Base-by-base conservation (phyloP, 2,888 invertebrate species). In the Caenorhabditis sp. region DNA sequence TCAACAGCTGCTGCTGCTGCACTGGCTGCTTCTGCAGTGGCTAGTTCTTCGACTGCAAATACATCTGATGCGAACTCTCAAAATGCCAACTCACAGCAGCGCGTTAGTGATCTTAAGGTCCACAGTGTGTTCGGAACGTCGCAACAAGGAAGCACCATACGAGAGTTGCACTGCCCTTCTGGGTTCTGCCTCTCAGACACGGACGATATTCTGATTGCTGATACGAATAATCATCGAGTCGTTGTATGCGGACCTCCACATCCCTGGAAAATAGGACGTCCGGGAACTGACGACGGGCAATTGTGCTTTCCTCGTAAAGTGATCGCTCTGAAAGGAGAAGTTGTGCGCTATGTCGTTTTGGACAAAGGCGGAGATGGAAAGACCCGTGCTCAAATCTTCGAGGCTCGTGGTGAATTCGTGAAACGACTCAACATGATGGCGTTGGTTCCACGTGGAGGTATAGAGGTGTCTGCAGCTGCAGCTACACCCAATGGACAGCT, bases 181-280 rank as follows among this genome's bases (percentile, higher is more conserved):
- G 90, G 90, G 10, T 87, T 90, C 66, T 87, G 88, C 31, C 82
- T 90, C 12, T 89, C 90, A 10, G 87, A 89, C 49, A 89, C 86
- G 24, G 90, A 90, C 66, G 90, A 90, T 26, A 89, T 90, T 26
- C 85, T 90, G 31, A 89, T 90, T 59, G 89, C 90, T 47, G 90
- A 90, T 64, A 90, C 90, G 10, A 90, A 90, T 77, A 90, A 90
- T 69, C 90, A 90, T 64, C 85, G 90, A 7, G 89, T 90, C 74
- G 86, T 89, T 26, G 88, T 90, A 6, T 86, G 87, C 54, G 86
- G 88, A 10, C 89, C 87, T 19, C 82, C 87, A 31, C 81, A 84
- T 80, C 88, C 89, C 6, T 88, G 88, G 89, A 87, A 87, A 56
- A 88, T 89, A 26, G 89, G 89, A 51, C 70, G 86, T 14, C 85